Conservation (phyloP, 2,113 vertebrate species). For the Ia io region DNA sequence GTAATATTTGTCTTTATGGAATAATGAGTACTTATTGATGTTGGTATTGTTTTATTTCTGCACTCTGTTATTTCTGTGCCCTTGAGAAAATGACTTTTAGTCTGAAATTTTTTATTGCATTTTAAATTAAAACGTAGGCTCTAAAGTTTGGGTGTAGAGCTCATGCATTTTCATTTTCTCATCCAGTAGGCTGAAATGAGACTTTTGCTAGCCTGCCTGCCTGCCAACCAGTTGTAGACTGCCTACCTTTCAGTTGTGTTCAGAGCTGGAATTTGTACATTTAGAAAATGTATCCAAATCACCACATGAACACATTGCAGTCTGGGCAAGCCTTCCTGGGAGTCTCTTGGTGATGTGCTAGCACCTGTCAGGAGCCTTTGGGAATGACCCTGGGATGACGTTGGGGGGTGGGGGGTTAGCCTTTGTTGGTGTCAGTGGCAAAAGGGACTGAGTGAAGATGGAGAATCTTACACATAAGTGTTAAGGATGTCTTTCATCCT, state of each 20-base stretch:
- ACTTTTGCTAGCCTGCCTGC: conserved; percentile 37
- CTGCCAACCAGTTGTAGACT: conserved; percentile 29
- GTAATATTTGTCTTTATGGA: conserved; percentile 62
- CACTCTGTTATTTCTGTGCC: conserved; percentile 40
- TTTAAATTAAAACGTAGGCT: conserved; percentile 44
- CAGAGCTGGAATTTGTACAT: conserved; percentile 18
- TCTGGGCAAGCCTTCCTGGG: background rate
- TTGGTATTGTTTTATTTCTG: conserved; percentile 50
- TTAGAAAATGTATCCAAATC: conserved; percentile 38
- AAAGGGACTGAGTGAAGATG: background rate
- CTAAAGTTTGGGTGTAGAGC: conserved; percentile 38
- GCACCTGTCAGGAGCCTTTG: conserved; percentile 2
- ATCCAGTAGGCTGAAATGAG: conserved; percentile 41
- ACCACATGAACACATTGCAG: background rate
- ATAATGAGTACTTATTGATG: conserved; percentile 52
- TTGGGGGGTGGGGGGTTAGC: background rate
- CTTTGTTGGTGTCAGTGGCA: conserved; percentile 7
- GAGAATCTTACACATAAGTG: background rate
- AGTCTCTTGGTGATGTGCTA: background rate
- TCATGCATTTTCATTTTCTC: conserved; percentile 35
- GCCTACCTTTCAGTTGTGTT: conserved; percentile 44
- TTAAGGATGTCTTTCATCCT: conserved; percentile 2
- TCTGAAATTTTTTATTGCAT: conserved; percentile 37
- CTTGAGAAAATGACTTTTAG: conserved; percentile 51
- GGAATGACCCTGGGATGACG: background rate